Conservation (phyloP, 2,888 invertebrate genomes). For the Epirrita christyi region DNA sequence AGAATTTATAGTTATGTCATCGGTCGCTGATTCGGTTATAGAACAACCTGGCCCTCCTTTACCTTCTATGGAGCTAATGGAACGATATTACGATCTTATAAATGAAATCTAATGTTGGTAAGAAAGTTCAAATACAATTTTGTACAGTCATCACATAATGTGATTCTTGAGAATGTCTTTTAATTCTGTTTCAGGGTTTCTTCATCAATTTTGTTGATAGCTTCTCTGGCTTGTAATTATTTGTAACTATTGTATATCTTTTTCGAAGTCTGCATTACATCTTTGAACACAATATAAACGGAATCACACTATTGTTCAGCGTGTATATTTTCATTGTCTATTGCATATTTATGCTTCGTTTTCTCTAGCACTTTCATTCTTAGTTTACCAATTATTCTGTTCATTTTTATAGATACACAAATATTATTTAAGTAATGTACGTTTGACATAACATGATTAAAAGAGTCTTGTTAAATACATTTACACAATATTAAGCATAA, state of each 20-base stretch:
- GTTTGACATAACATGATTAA: not conserved
- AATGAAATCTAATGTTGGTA: constrained; percentile 68
- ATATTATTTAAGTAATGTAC: not conserved
- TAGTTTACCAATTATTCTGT: constrained; percentile 31
- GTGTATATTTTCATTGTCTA: constrained; percentile 31
- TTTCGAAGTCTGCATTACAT: constrained; percentile 19
- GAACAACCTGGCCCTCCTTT: constrained; percentile 65
- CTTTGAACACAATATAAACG: constrained; percentile 17
- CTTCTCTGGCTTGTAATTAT: constrained; percentile 15
- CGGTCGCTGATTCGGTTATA: constrained; percentile 62
- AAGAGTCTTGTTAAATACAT: no score
- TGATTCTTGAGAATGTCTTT: constrained; percentile 25
- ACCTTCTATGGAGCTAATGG: constrained; percentile 63
- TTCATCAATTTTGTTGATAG: constrained; percentile 17
- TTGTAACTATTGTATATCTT: constrained; percentile 11
- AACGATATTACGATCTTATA: constrained; percentile 71
- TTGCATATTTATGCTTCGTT: constrained; percentile 31
- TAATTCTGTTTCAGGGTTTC: constrained; percentile 11
- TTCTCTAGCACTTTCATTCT: constrained; percentile 28
- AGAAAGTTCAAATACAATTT: constrained; percentile 45
- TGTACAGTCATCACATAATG: constrained; percentile 8
- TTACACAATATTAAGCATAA: no score
- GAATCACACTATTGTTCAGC: constrained; percentile 27
- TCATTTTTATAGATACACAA: constrained; percentile 2
- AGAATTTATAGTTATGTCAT: constrained; percentile 74